phyloP scores from a whole-genome alignment of 2,797 vertebrate species.

The Microctenopoma lineatum region DNA sequence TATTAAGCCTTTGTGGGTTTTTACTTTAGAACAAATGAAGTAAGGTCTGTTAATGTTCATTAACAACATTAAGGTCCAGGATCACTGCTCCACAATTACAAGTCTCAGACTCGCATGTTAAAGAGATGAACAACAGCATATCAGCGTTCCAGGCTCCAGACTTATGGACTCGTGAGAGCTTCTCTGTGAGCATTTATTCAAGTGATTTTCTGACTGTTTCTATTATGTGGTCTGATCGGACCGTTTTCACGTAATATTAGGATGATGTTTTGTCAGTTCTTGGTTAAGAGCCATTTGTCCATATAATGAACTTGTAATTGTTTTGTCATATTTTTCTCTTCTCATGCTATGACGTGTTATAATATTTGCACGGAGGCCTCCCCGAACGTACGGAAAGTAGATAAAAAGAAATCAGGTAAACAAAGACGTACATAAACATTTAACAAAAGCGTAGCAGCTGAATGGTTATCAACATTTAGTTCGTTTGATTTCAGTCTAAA shows the following conservation, averaged over 20 bases:
- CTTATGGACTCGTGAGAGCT: constrained; percentile 61
- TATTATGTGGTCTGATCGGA: neutral
- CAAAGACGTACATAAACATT: constrained; percentile 6
- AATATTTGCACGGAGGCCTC: neutral
- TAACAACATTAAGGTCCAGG: neutral
- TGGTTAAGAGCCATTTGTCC: too few species aligned
- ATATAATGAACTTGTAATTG: too few species aligned
- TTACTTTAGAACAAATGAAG: neutral
- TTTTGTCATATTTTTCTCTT: too few species aligned
- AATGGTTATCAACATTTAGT: neutral
- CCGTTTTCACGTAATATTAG: too few species aligned
- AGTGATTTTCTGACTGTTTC: constrained; percentile 27
- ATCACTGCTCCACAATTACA: neutral
- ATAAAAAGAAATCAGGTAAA: neutral
- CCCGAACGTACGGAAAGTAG: constrained; percentile 1
- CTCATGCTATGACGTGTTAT: too few species aligned
- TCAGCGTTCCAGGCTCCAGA: constrained; percentile 17
- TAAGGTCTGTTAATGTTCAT: neutral
- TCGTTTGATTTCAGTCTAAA: neutral
- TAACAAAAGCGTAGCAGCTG: neutral
- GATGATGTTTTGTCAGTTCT: too few species aligned
- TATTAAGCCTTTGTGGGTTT: constrained; percentile 2
- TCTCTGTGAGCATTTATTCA: constrained; percentile 45
- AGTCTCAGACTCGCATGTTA: constrained; percentile 9
- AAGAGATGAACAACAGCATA: constrained; percentile 18